These are phyloP conservation scores for Scortum barcoo DNA, from an alignment of 2,113 vertebrate species.

Conservation along the genomic window DNA sequence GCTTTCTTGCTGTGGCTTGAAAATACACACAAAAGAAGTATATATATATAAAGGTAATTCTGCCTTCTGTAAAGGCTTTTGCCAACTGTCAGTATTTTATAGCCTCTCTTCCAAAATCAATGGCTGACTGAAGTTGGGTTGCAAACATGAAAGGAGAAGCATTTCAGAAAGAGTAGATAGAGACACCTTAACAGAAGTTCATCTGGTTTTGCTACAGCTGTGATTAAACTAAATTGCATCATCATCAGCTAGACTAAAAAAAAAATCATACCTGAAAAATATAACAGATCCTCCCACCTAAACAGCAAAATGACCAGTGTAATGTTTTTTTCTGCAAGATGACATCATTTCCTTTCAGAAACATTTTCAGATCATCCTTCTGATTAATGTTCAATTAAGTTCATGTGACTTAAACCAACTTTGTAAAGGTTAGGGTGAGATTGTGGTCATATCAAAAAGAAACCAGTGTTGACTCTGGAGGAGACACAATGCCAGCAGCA, in stretches of 20 bases:
- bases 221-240: neutral
- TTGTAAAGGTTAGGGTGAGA: no score
- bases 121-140: neutral
- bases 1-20: slow-evolving; percentile 23
- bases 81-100: slow-evolving; percentile 8
- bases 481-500: no score
- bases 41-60: neutral
- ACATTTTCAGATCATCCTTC: neutral
- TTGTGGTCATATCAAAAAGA: neutral
- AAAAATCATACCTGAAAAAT: neutral
- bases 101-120: neutral
- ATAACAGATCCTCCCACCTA: neutral
- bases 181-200: neutral
- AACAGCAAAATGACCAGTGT: neutral
- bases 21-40: slow-evolving; percentile 3
- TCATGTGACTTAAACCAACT: neutral
- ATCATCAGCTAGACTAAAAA: neutral
- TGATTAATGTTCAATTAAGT: neutral
- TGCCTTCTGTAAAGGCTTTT: slow-evolving; percentile 4
- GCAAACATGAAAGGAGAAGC: neutral
- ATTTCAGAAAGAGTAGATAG: neutral
- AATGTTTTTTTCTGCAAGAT: neutral
- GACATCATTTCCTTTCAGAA: neutral
- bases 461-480: neutral
- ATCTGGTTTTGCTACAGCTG: neutral